These are phyloP conservation scores for Alentia gelatinosa DNA, from an alignment of 2,888 invertebrate genomes.

Conservation along the genomic window DNA sequence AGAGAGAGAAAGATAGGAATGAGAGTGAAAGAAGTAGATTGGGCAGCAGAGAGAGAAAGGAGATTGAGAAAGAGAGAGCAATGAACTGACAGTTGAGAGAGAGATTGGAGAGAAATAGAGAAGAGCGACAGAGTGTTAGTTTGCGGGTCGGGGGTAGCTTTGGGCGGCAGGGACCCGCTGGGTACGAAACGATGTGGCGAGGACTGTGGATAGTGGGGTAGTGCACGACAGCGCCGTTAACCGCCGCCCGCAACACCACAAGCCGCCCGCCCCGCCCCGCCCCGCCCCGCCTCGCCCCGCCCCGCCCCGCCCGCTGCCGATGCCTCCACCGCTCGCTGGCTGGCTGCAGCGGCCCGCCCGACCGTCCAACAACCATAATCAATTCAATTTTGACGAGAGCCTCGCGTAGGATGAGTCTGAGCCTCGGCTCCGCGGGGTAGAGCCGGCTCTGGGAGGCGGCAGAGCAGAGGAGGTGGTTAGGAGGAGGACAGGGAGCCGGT, in stretches of 20 bases:
- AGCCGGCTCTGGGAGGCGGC: not conserved
- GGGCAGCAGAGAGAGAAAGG: no score
- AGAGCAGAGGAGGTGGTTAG: not conserved
- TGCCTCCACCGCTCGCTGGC: not conserved
- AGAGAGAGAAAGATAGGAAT: no score
- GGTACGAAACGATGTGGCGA: not conserved
- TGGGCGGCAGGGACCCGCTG: no score
- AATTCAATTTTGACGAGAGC: constrained; percentile 47
- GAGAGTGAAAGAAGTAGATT: no score
- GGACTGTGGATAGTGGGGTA: not conserved
- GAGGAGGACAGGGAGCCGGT: not conserved
- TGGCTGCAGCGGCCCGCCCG: not conserved
- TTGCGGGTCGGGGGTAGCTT: no score
- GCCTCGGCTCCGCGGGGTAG: not conserved
- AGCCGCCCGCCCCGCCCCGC: not conserved
- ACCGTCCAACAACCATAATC: constrained; percentile 45
- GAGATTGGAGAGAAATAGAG: no score
- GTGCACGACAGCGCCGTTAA: not conserved
- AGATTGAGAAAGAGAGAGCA: no score
- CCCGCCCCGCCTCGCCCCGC: not conserved
- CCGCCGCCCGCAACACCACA: not conserved
- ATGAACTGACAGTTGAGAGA: no score
- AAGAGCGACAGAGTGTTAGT: no score
- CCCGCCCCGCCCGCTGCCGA: not conserved
- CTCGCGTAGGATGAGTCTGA: constrained; percentile 31